phyloP scores from a whole-genome alignment of 2,888 invertebrate species.

The Melinopterus prodromus region DNA sequence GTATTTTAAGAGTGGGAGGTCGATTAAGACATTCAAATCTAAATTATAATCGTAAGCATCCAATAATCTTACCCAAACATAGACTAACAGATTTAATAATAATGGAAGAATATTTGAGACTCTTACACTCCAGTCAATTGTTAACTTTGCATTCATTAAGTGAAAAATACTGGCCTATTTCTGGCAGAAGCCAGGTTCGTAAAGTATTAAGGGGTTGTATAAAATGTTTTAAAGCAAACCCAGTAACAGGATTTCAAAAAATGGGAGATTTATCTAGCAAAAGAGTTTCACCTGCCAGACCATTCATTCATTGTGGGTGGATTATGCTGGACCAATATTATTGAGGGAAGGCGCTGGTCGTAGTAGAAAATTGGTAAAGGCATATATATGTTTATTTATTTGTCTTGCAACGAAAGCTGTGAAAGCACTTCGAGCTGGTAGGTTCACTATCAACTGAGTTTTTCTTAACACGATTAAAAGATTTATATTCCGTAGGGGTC shows the following conservation, averaged over 20 bases:
- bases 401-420: slow-evolving; percentile 23
- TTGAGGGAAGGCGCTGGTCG: not conserved
- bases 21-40: slow-evolving; percentile 31
- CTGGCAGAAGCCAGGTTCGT: slow-evolving; percentile 26
- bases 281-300: slow-evolving; percentile 32
- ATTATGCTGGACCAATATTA: slow-evolving; percentile 15
- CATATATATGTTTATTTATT: slow-evolving; percentile 27
- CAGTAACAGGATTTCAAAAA: slow-evolving; percentile 27
- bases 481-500: not conserved
- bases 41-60: slow-evolving; percentile 33
- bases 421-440: slow-evolving; percentile 24
- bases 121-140: slow-evolving; percentile 35
- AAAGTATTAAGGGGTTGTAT: slow-evolving; percentile 38
- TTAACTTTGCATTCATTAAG: slow-evolving; percentile 30
- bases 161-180: slow-evolving; percentile 36
- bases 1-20: too few relatives aligned
- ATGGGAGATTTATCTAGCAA: slow-evolving; percentile 42
- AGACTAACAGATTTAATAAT: too few relatives aligned
- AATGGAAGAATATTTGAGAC: slow-evolving; percentile 30
- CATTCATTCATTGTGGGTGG: slow-evolving; percentile 36
- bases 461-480: not conserved
- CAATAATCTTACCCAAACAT: slow-evolving; percentile 35
- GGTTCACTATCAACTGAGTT: slow-evolving; percentile 4
- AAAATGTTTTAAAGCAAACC: slow-evolving; percentile 38
- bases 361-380: not conserved